Percentiles rank a stretch among this genome's conserved stretches.
phyloP scores from a whole-genome alignment of 2,797 vertebrate genomes.

The Arctocebus calabarensis region DNA sequence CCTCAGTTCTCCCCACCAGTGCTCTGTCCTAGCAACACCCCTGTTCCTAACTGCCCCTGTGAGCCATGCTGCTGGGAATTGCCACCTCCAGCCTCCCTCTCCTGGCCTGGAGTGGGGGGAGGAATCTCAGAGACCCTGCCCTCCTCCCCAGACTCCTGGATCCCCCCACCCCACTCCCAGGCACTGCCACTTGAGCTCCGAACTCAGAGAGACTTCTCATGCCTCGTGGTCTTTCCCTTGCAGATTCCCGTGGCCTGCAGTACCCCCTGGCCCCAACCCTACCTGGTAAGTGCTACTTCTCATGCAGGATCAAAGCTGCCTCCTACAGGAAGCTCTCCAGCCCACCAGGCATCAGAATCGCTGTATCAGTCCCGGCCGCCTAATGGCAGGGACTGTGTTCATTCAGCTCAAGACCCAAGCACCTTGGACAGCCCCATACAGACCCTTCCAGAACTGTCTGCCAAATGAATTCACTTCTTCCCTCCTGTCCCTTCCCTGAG shows the following conservation, averaged over 20 bases:
- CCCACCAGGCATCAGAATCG: not conserved
- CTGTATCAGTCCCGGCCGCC: too few relatives aligned
- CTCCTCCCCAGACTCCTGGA: not conserved
- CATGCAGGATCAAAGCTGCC: not conserved
- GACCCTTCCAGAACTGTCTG: not conserved
- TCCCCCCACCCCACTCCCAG: not conserved
- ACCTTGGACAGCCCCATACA: not conserved
- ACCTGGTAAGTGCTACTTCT: not conserved
- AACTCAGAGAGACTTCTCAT: not conserved
- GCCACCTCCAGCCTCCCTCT: not conserved
- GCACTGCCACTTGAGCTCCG: not conserved
- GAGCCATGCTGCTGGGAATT: not conserved
- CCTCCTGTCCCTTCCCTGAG: not conserved
- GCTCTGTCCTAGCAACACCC: not conserved
- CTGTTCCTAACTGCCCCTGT: accelerated
- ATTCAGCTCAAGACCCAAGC: not conserved
- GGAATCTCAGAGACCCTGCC: not conserved
- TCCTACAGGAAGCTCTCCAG: conserved; percentile 57
- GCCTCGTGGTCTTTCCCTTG: not conserved
- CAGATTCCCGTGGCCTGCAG: not conserved
- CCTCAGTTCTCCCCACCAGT: not conserved
- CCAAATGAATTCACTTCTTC: not conserved
- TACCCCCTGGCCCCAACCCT: not conserved
- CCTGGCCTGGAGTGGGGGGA: not conserved
- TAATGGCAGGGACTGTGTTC: not conserved